Evolutionary conservation across 2,113 vertebrate genomes (phyloP), one percentile per base, ranked within the genome.

Genomic region (Lynx canadensis): DNA sequence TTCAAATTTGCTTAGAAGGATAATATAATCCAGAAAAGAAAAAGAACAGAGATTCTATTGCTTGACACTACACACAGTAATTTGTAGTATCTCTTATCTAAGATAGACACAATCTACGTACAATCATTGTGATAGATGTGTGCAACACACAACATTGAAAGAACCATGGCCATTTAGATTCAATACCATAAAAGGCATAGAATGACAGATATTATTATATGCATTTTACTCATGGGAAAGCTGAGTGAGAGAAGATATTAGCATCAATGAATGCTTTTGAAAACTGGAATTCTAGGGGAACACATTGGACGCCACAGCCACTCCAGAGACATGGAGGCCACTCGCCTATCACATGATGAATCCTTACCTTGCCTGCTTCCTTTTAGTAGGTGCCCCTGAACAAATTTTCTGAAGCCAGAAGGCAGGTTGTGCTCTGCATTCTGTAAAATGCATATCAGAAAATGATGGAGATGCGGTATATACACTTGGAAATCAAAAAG

Each of bases 331-430:
- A 33, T 1, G 6, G 13, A 52, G 25, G 23, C 31, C 55, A 4
- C 55, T 36, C 1, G 0, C n/a, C 29, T 60, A 12, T 41, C 21
- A 11, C 2, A 5, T 7, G 27, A 4, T 4, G 1, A 31, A 38
- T 27, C 66, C 69, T 52, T 63, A 63, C 4, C 63, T 79, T n/a
- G 6, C 41, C 57, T 27, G 45, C 25, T 65, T 71, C 31, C 38
- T 95, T 50, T 74, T 23, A 38, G 19, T 48, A 29, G 33, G 11
- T 80, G 68, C 57, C 71, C 23, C 8, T 52, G 36, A 52, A 29
- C 14, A 71, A 38, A 63, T 41, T 90, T 85, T 50, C 55, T 33
- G 45, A 38, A 86, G 55, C 45, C 5, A 50, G 36, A 29, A 57
- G 71, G 48, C 90, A 73, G 1, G 12, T 45, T 9, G 33, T 1